Evolutionary conservation across 1,140 invertebrate species (phyloP).

Genomic region (Drosophila kikkawai): DNA sequence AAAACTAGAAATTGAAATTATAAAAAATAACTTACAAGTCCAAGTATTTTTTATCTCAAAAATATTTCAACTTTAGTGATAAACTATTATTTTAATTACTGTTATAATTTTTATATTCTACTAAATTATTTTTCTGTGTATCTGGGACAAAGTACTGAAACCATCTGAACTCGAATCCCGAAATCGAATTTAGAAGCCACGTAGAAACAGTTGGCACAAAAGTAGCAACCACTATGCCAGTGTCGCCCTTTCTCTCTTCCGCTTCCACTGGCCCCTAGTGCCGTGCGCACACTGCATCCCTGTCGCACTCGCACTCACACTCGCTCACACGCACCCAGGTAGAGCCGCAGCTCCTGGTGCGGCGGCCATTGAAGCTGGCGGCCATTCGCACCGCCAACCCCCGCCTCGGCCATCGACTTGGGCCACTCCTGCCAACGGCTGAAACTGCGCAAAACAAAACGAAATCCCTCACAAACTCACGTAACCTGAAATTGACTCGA

Average conservation of each 20-base stretch:
- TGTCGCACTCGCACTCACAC: conserved; percentile 38
- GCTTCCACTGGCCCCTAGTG: background rate
- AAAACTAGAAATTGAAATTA: background rate
- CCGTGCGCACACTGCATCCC: conserved; percentile 46
- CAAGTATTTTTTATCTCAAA: background rate
- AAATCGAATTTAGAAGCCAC: conserved; percentile 39
- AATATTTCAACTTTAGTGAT: background rate
- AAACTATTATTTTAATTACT: background rate
- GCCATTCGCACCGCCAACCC: conserved; percentile 42
- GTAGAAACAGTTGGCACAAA: conserved; percentile 16
- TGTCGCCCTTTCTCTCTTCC: conserved; percentile 4
- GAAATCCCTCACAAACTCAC: conserved; percentile 31
- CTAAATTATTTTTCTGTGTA: background rate
- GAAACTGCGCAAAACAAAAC: conserved; percentile 48
- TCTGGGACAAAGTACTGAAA: conserved; percentile 14
- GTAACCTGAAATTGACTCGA: conserved; percentile 41
- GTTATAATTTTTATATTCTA: no score
- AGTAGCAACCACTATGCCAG: conserved; percentile 32
- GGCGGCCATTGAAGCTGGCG: conserved; percentile 74
- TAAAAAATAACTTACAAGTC: no score
- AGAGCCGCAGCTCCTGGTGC: conserved; percentile 38
- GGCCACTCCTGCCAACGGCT: conserved; percentile 27
- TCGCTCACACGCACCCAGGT: conserved; percentile 24
- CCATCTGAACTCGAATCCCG: background rate
- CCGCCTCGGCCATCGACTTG: background rate